A percentile compares a stretch with the other conserved stretches of the same genome.
These are phyloP conservation scores for Megalops atlanticus DNA, from an alignment of 2,113 vertebrate genomes.

Conservation along the genomic window DNA sequence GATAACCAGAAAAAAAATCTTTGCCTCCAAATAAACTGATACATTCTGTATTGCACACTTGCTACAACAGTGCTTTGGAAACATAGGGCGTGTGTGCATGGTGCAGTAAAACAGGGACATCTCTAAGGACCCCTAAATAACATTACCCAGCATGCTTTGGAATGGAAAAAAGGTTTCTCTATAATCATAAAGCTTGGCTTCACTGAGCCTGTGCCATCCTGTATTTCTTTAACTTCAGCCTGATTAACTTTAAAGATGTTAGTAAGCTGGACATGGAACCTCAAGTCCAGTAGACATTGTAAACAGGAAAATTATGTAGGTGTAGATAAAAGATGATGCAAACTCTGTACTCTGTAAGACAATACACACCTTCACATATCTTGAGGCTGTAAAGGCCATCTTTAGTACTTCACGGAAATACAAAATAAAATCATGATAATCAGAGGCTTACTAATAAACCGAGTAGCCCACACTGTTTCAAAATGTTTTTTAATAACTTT, in stretches of 20 bases:
- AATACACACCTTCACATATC: neutral
- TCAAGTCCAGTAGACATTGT: neutral
- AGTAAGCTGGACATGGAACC: neutral
- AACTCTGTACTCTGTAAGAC: neutral
- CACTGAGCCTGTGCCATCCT: neutral
- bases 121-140: constrained; percentile 2
- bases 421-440: too few relatives aligned
- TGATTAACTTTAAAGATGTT: neutral
- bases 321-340: neutral
- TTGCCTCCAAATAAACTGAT: neutral
- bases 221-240: neutral
- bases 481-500: too few relatives aligned
- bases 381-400: neutral
- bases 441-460: neutral
- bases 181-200: neutral
- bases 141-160: neutral
- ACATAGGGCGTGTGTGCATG: neutral
- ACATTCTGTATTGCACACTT: neutral
- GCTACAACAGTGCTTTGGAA: neutral
- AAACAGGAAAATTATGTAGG: neutral
- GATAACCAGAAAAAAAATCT: neutral
- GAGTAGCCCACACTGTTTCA: neutral
- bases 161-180: neutral
- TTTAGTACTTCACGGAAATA: too few relatives aligned
- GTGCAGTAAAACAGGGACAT: neutral